Base-by-base conservation (phyloP, 2,888 invertebrate species). In the Theristus sp. region DNA sequence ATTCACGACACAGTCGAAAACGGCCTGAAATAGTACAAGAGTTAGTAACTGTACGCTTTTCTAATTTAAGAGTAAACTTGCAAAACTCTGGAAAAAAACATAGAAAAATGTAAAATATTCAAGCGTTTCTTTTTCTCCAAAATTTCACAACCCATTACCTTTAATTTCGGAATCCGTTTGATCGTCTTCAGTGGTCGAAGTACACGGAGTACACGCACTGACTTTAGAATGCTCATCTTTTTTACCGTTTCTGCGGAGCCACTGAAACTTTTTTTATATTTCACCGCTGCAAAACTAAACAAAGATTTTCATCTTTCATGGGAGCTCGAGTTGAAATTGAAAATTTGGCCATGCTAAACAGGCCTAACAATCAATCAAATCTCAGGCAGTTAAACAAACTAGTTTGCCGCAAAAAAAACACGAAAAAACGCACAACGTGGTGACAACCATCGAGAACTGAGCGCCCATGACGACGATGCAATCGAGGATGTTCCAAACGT, bases 1-100 rank as follows among this genome's bases (percentile, higher is more conserved):
- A 83, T 93, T 94, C 80, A 94, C 91, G 77, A 96, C 90, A 83
- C 94, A 96, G 83, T 96, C 94, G 82, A 96, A 94, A 79, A 96
- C 94, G 79, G 94, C 94, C 84, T 94, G 69, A 6, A 46, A 46
- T 17, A 17, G 10, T 46, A 22, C 22, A 46, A 46, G 46, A 10
- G 22, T 60, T 65, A n/a, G n/a, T n/a, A n/a, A n/a, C n/a, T n/a
- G n/a, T n/a, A n/a, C n/a, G n/a, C n/a, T n/a, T n/a, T n/a, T n/a
- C n/a, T n/a, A n/a, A n/a, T n/a, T n/a, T n/a, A n/a, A 38, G 38
- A 38, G 38, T 6, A 38, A 38, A 38, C 38, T n/a, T n/a, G n/a
- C n/a, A n/a, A n/a, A n/a, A n/a, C n/a, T n/a, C n/a, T n/a, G n/a
- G n/a, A n/a, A n/a, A n/a, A n/a, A n/a, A n/a, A n/a, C n/a, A n/a